Base-by-base conservation (phyloP, 2,113 vertebrate species). In the Pseudopodoces humilis region DNA sequence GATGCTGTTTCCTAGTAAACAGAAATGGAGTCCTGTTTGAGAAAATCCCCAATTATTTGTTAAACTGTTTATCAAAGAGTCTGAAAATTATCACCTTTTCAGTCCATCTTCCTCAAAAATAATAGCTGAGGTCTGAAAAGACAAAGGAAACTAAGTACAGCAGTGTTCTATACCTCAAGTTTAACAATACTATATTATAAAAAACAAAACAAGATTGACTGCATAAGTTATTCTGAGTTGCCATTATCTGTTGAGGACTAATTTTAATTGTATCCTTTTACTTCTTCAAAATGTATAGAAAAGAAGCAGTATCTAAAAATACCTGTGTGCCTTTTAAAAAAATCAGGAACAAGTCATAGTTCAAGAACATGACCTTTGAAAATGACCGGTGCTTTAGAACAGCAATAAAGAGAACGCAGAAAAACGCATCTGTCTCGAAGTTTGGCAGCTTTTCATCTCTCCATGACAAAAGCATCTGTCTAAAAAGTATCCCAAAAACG, bases 91-190 rank as follows among this genome's bases (percentile, higher is more conserved):
- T 31, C 21, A 78, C 53, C 49, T 90, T 77, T 90, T 93, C 85
- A 95, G 39, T 86, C 82, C 58, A 28, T 46, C 56, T 85, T 90
- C 63, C 79, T 94, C 83, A 93, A 88, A 95, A 96, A 68, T 81
- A 88, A 86, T 86, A 95, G 93, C 79, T 60, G 88, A 93, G 62
- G 83, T 90, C 80, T 84, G 90, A 96, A 92, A 92, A 94, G 88
- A 68, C 0, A 0, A 94, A 88, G 46, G 76, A 92, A 93, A 94
- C 44, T 47, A 96, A 95, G 77, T 97, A 96, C 92, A 96, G 90
- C 94, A 94, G 93, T 96, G 65, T 95, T 96, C 76, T 88, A 78
- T 64, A 93, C 76, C 92, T 94, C 92, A 94, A 96, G 92, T 96
- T 96, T 83, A 95, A 92, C 75, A 93, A 94, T 46, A 94, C 24